Base-by-base conservation (phyloP, 2,888 invertebrate genomes). In the Hermaeophaga mercurialis region DNA sequence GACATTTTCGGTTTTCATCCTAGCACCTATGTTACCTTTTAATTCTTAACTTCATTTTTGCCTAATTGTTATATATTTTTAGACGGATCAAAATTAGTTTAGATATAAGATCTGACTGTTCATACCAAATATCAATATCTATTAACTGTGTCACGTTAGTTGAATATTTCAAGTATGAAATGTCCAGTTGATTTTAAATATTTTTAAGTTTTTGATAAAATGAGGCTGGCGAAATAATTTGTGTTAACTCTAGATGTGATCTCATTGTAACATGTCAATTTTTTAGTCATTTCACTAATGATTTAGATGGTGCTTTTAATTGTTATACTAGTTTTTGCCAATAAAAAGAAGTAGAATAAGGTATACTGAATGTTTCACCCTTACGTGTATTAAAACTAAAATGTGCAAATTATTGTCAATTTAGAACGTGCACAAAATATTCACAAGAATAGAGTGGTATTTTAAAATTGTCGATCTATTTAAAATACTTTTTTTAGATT, bases 271-370 rank as follows among this genome's bases (percentile, higher is more conserved):
- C 15, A 26, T 48, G 26, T 48, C 36, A 48, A 49, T 49, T 49
- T 36, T 49, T 49, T n/a, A 49, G 49, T 49, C 41, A 11, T 49
- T 49, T 41, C 41, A 41, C 49, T 7, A 49, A 49, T 49, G 15
- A 31, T 49, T 49, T 49, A 41, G 18, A 24, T 9, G 49, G 31
- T 41, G 49, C 49, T 41, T 49, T 49, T 39, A 31, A 41, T 31
- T 41, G 33, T 49, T 48, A 48, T 48, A 38, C 36, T 44, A 28
- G 44, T 33, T 33, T 45, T 45, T 18, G 31, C 17, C 24, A 31
- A 22, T 33, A 19, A 33, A 45, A 45, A 33, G 5, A 18, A 28
- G 22, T 19, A 12, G 17, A 15, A 17, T 28, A 28, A 44, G 15
- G 12, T 33, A 45, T 33, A 19, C 19, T 19, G 19, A 12, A 45